Evolutionary conservation across 37 sponge, comb jelly and placozoan species (phyloP).

Genomic region (Geodia barretti): DNA sequence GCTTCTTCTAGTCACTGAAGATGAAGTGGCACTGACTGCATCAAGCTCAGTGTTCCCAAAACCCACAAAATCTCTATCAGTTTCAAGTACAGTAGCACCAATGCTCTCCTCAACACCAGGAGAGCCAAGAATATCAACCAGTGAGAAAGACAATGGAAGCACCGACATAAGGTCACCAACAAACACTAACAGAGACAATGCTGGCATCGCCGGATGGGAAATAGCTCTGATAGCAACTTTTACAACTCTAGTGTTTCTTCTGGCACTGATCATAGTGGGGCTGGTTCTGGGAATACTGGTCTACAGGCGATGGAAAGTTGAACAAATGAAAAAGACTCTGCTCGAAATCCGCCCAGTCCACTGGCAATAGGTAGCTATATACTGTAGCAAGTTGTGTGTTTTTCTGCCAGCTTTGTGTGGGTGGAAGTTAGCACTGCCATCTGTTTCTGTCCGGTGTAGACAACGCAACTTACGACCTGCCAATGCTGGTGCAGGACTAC

Average conservation of each 20-base stretch:
- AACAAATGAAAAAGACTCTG: not conserved
- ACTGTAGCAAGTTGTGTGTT: not conserved
- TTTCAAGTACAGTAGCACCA: not conserved
- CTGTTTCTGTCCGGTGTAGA: not conserved
- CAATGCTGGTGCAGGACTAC: not conserved
- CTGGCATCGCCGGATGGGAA: not conserved
- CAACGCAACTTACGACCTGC: not conserved
- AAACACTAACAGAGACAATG: not conserved
- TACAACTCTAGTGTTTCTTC: not conserved
- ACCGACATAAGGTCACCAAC: not conserved
- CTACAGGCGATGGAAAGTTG: not conserved
- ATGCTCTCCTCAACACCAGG: not conserved
- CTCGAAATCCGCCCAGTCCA: not conserved
- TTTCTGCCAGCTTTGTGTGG: not conserved
- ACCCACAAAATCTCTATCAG: not conserved
- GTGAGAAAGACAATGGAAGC: not conserved
- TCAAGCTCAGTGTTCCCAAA: too few relatives aligned
- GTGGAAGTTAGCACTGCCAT: not conserved
- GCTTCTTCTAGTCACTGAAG: too few relatives aligned
- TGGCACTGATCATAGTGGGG: not conserved
- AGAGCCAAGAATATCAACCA: not conserved
- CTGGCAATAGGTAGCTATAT: not conserved
- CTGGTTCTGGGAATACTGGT: not conserved
- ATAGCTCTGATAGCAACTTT: not conserved
- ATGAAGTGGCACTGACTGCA: too few relatives aligned